Evolutionary conservation across 1,140 invertebrate species (phyloP), one percentile per base, ranked within the genome.

Genomic region (Steinernema feltiae): DNA sequence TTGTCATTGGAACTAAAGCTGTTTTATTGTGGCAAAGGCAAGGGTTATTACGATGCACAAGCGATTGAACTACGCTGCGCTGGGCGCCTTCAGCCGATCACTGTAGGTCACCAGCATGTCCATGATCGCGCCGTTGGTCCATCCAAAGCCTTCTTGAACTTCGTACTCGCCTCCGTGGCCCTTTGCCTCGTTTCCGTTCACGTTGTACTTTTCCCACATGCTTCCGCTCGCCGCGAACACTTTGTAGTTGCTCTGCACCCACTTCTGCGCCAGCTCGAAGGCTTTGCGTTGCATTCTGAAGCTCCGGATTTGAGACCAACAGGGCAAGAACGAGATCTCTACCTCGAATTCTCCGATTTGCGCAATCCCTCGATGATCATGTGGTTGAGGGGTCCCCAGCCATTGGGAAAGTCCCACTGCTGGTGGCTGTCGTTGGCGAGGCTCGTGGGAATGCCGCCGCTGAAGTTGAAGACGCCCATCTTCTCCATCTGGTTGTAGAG

Each of bases 341-440:
- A 85, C 83, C 17, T 76, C 21, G 75, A 80, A 73, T 80, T 83
- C 1, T 78, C 79, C 0, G 84, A 82, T 35, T 86, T 84, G n/a
- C 84, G 69, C 29, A 96, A 87, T 0, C 92, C 91, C 82, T 91
- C 90, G 29, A 95, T 91, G 30, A 94, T 91, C 83, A 94, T 91
- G 81, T 85, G 90, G 82, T 95, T 93, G 2, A 94, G 87, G 0
- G 94, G 94, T 1, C 93, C 92, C 94, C 94, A 97, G 0, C 92
- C 93, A 85, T 96, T 96, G 0, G 94, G 94, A 78, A 91, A 94
- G 87, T 97, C 94, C 94, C 94, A 96, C 84, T 96, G 94, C 86
- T 95, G 92, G 1, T 92, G 92, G 0, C 92, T 91, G 24, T 91
- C 90, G n/a, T n/a, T n/a, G 75, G 91, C 89, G 12, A 93, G 87